These are phyloP conservation scores for Mylabris phalerata DNA, from an alignment of 1,140 invertebrate genomes.

Conservation along the genomic window DNA sequence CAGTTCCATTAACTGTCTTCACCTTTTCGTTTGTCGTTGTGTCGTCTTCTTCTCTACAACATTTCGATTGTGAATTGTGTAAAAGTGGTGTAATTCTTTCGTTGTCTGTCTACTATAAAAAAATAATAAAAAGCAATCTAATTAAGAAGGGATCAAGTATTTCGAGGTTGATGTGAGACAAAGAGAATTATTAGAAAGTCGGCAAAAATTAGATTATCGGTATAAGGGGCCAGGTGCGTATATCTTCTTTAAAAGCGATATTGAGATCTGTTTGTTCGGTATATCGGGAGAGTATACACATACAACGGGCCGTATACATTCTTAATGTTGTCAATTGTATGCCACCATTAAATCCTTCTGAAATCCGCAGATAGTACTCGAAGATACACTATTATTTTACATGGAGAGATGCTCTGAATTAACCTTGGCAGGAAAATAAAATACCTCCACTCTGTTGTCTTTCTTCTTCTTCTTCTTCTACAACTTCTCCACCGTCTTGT, in stretches of 20 bases:
- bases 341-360: constrained; percentile 38
- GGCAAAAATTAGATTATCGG: too few relatives aligned
- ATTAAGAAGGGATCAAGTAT: too few relatives aligned
- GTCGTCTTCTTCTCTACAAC: neutral
- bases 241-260: neutral
- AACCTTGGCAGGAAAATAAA: constrained; percentile 40
- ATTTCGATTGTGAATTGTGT: neutral
- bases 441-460: constrained; percentile 18
- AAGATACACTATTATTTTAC: constrained; percentile 36
- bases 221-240: too few relatives aligned
- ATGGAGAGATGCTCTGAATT: constrained; percentile 35
- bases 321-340: constrained; percentile 25
- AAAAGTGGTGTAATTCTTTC: neutral
- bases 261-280: neutral
- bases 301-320: constrained; percentile 8
- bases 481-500: too few relatives aligned
- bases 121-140: too few relatives aligned
- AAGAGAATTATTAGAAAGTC: too few relatives aligned
- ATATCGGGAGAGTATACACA: too few relatives aligned
- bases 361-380: constrained; percentile 33
- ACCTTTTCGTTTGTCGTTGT: neutral
- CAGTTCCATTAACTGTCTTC: constrained; percentile 22
- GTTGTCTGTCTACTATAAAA: neutral
- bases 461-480: neutral
- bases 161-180: too few relatives aligned